phyloP scores from a whole-genome alignment of 2,113 vertebrate genomes.

The Prochilodus magdalenae region DNA sequence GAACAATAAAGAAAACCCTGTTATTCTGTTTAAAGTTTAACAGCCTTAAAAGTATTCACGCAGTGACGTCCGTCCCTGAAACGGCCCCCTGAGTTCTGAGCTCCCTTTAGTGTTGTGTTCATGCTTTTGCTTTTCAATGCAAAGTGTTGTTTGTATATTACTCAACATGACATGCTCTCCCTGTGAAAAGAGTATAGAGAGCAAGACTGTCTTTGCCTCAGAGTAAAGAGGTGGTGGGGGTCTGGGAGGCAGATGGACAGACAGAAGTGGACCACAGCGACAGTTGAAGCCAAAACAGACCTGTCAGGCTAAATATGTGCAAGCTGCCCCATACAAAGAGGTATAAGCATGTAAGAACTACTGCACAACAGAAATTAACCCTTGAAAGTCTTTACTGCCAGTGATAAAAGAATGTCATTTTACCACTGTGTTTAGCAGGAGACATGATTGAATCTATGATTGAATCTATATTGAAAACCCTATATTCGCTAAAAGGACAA shows the following conservation, averaged over 20 bases:
- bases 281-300: slow-evolving; percentile 17
- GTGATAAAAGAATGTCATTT: too few relatives aligned
- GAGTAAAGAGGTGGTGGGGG: background rate
- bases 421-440: too few relatives aligned
- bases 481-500: too few relatives aligned
- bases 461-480: too few relatives aligned
- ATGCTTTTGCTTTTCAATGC: slow-evolving; percentile 6
- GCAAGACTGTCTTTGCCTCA: background rate
- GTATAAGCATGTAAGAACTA: too few relatives aligned
- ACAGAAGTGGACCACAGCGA: background rate
- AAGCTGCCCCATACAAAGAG: background rate
- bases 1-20: slow-evolving; percentile 29
- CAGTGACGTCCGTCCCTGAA: slow-evolving; percentile 38
- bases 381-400: too few relatives aligned
- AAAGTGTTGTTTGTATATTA: slow-evolving; percentile 34
- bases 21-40: slow-evolving; percentile 27
- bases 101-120: slow-evolving; percentile 11
- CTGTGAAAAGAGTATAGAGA: slow-evolving; percentile 25
- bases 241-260: background rate
- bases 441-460: too few relatives aligned
- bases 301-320: slow-evolving; percentile 18
- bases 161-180: slow-evolving; percentile 22
- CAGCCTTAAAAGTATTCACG: slow-evolving; percentile 56
- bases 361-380: background rate
- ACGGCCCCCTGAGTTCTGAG: background rate